Percentiles rank a stretch among this genome's conserved stretches.
Evolutionary conservation across 2,113 vertebrate genomes (phyloP).

Genomic region (Sapayoa aenigma): DNA sequence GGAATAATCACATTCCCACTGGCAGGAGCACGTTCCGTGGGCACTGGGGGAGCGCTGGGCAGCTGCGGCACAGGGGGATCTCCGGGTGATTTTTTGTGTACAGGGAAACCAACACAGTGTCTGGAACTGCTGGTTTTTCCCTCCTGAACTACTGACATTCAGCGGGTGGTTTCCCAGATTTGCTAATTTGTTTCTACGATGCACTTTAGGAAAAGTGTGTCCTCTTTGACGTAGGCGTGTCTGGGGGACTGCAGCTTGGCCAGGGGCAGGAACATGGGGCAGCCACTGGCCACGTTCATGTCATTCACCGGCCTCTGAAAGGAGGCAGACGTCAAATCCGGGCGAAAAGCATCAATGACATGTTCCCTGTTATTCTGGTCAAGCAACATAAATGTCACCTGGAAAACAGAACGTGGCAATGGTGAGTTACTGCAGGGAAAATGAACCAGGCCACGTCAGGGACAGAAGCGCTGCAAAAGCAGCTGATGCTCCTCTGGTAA

Average conservation of each 20-base stretch:
- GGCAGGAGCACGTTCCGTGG: background rate
- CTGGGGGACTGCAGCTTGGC: conserved; percentile 71
- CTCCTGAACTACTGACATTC: background rate
- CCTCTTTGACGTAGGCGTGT: conserved; percentile 77
- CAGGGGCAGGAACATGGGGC: conserved; percentile 78
- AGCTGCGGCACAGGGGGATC: background rate
- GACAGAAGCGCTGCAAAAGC: background rate
- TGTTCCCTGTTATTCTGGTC: conserved; percentile 82
- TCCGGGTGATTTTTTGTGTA: background rate
- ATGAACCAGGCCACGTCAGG: background rate
- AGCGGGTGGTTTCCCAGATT: accelerated
- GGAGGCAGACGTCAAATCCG: conserved; percentile 71
- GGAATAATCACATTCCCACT: background rate
- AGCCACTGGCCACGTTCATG: conserved; percentile 81
- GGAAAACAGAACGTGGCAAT: background rate
- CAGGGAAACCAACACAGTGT: background rate
- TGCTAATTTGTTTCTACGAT: conserved; percentile 71
- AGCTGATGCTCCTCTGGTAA: background rate
- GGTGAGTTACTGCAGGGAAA: background rate
- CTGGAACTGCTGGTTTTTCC: background rate
- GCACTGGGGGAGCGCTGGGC: background rate
- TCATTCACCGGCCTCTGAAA: conserved; percentile 79
- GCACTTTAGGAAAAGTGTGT: conserved; percentile 81
- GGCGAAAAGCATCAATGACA: conserved; percentile 74
- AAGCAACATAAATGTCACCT: conserved; percentile 83